Conservation (phyloP, 35 echinoderm and acorn worm genomes). For the Heliocidaris erythrogramma region DNA sequence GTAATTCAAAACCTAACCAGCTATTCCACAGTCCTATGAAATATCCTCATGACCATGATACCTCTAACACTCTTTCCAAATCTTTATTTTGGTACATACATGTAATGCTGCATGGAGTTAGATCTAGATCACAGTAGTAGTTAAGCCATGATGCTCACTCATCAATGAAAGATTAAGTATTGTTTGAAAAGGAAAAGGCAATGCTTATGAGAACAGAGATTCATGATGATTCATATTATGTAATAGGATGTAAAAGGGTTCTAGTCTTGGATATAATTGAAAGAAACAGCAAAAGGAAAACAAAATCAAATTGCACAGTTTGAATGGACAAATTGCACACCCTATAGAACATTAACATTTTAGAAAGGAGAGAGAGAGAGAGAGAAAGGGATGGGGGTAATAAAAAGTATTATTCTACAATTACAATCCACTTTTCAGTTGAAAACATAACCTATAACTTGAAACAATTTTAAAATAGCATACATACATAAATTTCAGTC, state of each 20-base stretch:
- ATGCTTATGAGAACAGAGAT: not conserved
- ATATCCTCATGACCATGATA: too few species aligned
- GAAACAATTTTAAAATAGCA: not conserved
- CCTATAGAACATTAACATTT: not conserved
- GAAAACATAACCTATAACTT: not conserved
- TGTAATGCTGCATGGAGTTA: too few species aligned
- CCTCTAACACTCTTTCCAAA: too few species aligned
- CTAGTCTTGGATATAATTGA: not conserved
- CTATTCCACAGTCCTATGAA: too few species aligned
- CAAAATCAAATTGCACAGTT: not conserved
- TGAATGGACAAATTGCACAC: not conserved
- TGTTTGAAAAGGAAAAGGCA: not conserved
- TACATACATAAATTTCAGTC: not conserved
- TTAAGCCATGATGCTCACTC: not conserved
- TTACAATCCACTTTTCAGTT: not conserved
- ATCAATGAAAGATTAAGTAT: not conserved
- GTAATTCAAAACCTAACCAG: too few species aligned
- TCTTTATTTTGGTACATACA: too few species aligned
- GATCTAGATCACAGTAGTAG: too few species aligned
- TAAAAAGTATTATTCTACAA: not conserved
- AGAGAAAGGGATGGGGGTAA: not conserved
- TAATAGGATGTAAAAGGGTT: not conserved
- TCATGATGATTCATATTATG: not conserved
- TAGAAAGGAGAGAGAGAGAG: not conserved
- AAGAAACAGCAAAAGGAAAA: not conserved